Evolutionary conservation across 2,797 vertebrate genomes (phyloP), one percentile per base, ranked within the genome.

Genomic region (Jordanella pulchra): DNA sequence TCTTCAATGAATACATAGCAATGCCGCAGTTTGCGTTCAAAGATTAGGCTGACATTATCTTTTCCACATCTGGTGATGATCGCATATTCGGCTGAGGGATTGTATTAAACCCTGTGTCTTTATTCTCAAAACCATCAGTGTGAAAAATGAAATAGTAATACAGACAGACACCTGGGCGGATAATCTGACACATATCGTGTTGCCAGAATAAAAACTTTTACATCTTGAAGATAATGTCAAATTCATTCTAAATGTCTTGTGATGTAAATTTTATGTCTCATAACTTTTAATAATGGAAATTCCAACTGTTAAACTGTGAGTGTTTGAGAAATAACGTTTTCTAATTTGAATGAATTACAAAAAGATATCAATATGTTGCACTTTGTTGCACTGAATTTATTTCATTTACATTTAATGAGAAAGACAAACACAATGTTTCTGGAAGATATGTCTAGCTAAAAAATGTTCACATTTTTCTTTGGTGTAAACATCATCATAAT

Each of bases 71-170:
- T 86, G 91, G 47, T 72, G 71, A 82, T 79, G 76, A 87, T 87
- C 84, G 71, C 78, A 79, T 78, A 35, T 84, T 87, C 75, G 53
- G 67, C 64, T 30, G 78, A 66, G 79, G 63, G 80, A 82, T 84
- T 53, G 30, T 68, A 80, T 90, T 90, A 88, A 89, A 89, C 44
- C 71, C 87, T 92, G 86, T 91, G 92, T 93, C 90, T 93, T 92
- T 89, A 92, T 92, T 91, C 88, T 92, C 82, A 76, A 88, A 84
- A 75, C 83, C 78, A 80, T 87, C 89, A 80, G 86, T 71, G 87
- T 89, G 86, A 89, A 91, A 68, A 86, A 87, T 87, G 81, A 90
- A 86, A 79, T 45, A 50, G 80, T 89, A 89, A 88, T 85, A 71
- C 90, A 78, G 90, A 92, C 13, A 72, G 90, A 90, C 90, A 90